Percentiles rank a stretch among this genome's conserved stretches.
Evolutionary conservation across 2,113 vertebrate genomes (phyloP).

Genomic region (Epinephelus cyanopodus): DNA sequence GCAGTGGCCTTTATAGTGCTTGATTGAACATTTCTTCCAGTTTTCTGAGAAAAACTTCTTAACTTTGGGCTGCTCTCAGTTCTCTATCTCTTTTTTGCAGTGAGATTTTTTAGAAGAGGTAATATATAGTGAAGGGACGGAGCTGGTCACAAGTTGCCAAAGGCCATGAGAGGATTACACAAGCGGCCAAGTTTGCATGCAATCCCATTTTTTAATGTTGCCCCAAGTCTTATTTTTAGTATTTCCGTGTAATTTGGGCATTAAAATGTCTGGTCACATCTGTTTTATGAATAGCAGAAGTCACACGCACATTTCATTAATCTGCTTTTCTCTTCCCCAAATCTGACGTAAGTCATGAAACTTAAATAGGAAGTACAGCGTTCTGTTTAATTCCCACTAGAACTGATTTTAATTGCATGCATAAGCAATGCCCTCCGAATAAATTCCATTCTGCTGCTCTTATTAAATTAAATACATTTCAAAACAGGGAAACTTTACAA

Average conservation of each 20-base stretch:
- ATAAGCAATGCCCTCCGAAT: constrained; percentile 43
- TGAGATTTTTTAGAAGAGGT: neutral
- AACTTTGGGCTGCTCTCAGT: neutral
- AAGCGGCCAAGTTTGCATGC: neutral
- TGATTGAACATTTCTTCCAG: neutral
- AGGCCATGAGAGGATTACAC: constrained; percentile 13
- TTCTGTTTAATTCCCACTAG: constrained; percentile 13
- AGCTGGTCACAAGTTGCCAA: constrained; percentile 9
- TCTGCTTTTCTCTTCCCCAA: constrained; percentile 22
- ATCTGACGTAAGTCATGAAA: constrained; percentile 32
- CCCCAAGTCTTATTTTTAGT: neutral
- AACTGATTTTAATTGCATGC: constrained; percentile 45
- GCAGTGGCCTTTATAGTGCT: neutral
- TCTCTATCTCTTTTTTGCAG: neutral
- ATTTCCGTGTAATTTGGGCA: neutral
- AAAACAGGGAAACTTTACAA: constrained; percentile 2
- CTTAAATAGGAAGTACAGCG: constrained; percentile 11
- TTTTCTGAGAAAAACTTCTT: neutral
- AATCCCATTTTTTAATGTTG: neutral
- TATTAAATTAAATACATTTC: constrained; percentile 38
- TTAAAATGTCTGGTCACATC: constrained; percentile 21
- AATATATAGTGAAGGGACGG: neutral
- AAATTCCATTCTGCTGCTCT: constrained; percentile 27
- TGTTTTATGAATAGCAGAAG: constrained; percentile 21
- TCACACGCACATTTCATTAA: constrained; percentile 12